These are phyloP conservation scores for Mimachlamys varia DNA, from an alignment of 2,888 invertebrate species.

Conservation along the genomic window DNA sequence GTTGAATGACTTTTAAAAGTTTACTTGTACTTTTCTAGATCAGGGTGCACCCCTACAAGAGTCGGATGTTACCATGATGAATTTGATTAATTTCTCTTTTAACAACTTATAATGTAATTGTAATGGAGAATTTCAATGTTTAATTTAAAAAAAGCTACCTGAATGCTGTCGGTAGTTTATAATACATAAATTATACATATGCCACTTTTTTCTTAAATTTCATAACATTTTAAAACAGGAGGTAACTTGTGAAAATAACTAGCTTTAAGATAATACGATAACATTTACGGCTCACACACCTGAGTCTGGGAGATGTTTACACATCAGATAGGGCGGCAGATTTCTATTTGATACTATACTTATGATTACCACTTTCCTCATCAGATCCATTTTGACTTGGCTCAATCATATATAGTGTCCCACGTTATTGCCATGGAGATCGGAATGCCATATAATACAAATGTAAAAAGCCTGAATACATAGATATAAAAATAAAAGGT, in stretches of 20 bases:
- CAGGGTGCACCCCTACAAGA: neutral
- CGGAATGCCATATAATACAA: neutral
- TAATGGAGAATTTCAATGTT: neutral
- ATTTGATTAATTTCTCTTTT: neutral
- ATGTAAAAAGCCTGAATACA: neutral
- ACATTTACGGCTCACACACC: neutral
- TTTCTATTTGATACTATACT: neutral
- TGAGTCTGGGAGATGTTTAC: neutral
- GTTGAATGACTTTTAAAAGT: slow-evolving; percentile 31
- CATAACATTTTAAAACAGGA: neutral
- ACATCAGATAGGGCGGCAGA: neutral
- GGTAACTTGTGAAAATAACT: neutral
- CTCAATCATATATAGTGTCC: neutral
- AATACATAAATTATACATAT: neutral
- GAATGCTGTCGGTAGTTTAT: neutral
- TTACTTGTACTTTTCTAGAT: slow-evolving; percentile 21
- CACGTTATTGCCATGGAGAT: neutral
- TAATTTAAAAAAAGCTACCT: neutral
- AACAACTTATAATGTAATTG: neutral
- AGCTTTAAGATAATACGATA: neutral
- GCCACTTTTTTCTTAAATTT: neutral
- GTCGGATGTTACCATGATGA: neutral
- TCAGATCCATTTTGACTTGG: neutral
- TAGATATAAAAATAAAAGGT: neutral
- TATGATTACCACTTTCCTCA: neutral